Conservation (phyloP, 2,113 vertebrate genomes). For the Siphamia tubifer region DNA sequence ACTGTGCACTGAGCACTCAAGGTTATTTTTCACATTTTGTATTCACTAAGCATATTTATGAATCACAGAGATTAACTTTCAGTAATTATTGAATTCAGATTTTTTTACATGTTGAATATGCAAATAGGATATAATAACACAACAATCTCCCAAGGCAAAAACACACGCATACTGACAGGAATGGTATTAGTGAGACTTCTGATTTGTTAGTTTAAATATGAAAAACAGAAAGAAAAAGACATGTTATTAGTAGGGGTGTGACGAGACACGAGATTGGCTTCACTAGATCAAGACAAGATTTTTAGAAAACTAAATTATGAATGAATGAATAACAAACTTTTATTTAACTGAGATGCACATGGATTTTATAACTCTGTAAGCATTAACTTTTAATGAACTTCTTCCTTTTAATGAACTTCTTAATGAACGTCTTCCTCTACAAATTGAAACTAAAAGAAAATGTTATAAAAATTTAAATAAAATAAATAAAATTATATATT, state of each 20-base stretch:
- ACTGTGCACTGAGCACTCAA: neutral
- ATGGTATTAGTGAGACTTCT: neutral
- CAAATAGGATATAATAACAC: neutral
- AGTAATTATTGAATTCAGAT: neutral
- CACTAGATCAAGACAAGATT: too few species aligned
- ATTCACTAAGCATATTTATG: neutral
- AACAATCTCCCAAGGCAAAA: constrained; percentile 30
- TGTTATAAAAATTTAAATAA: too few species aligned
- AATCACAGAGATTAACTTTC: neutral
- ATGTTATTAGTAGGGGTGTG: constrained; percentile 1
- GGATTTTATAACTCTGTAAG: too few species aligned
- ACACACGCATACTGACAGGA: constrained; percentile 26
- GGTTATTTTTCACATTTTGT: neutral
- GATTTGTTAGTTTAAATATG: constrained; percentile 32
- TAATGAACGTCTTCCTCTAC: too few species aligned
- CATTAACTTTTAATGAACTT: too few species aligned
- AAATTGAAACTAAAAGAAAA: too few species aligned
- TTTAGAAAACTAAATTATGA: too few species aligned
- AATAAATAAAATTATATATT: too few species aligned
- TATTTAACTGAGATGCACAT: too few species aligned
- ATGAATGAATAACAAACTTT: too few species aligned
- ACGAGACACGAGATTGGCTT: too few species aligned
- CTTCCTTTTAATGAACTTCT: too few species aligned
- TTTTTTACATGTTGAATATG: neutral
- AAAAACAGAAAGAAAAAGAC: constrained; percentile 4